phyloP scores from a whole-genome alignment of 2,797 vertebrate species.

The Sebastes oblongus region DNA sequence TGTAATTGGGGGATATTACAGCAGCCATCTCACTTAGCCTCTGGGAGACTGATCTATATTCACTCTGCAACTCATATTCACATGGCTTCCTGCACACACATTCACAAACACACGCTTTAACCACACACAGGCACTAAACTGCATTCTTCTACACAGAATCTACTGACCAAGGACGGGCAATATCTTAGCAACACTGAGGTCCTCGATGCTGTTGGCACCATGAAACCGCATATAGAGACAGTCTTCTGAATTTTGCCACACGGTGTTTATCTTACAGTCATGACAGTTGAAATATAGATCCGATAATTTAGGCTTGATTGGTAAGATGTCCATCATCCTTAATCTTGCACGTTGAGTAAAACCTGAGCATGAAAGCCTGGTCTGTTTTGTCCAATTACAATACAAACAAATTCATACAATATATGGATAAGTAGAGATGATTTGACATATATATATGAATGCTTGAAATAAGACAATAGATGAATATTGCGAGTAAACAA shows the following conservation, averaged over 20 bases:
- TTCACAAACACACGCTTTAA: not conserved
- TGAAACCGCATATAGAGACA: not conserved
- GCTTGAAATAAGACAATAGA: not conserved
- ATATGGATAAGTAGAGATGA: not conserved
- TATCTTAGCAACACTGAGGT: not conserved
- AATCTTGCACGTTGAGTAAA: not conserved
- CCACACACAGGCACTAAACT: slow-evolving; percentile 7
- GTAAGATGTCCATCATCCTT: not conserved
- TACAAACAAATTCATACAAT: not conserved
- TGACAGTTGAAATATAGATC: no score
- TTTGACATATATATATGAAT: not conserved
- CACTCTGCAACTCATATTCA: slow-evolving; percentile 73
- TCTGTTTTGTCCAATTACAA: not conserved
- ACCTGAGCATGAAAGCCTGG: not conserved
- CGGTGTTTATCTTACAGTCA: not conserved
- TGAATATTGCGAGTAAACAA: not conserved
- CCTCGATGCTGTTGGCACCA: not conserved
- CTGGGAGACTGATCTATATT: slow-evolving; percentile 80
- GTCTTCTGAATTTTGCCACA: not conserved
- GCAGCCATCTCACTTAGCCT: slow-evolving; percentile 81
- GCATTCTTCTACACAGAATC: slow-evolving; percentile 12
- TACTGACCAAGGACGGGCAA: not conserved
- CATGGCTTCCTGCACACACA: slow-evolving; percentile 31
- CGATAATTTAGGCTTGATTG: not conserved
- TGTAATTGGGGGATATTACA: slow-evolving; percentile 84